phyloP scores from a whole-genome alignment of 2,113 vertebrate genomes.

The Origma solitaria region DNA sequence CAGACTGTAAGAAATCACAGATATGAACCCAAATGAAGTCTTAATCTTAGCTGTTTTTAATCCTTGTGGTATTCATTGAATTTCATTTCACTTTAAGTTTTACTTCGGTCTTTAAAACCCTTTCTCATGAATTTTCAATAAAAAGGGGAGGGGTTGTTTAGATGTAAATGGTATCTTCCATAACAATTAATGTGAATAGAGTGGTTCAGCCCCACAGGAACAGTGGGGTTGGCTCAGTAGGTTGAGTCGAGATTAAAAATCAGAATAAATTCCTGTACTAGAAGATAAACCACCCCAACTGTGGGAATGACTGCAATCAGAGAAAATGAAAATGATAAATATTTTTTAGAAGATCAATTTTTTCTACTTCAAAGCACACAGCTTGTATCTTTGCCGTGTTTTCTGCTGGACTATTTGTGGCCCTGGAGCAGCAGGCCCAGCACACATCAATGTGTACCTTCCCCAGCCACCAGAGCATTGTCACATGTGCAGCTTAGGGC shows the following conservation, averaged over 20 bases:
- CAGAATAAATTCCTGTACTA: background rate
- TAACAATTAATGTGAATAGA: background rate
- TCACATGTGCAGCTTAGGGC: constrained; percentile 10
- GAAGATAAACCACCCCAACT: background rate
- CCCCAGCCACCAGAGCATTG: background rate
- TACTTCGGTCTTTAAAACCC: background rate
- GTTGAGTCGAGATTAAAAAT: background rate
- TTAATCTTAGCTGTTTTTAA: background rate
- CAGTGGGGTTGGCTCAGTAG: background rate
- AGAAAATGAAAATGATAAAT: background rate
- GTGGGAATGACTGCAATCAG: background rate
- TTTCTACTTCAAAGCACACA: background rate
- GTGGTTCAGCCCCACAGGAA: background rate
- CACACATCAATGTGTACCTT: background rate
- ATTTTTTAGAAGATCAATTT: background rate
- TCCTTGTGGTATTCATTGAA: background rate
- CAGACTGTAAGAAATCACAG: background rate
- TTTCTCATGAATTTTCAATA: background rate
- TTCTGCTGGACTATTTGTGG: background rate
- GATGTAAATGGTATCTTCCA: background rate
- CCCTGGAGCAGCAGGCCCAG: background rate
- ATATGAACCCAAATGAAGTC: background rate
- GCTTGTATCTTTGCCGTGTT: background rate
- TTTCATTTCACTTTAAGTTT: background rate
- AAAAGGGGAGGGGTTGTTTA: background rate